Evolutionary conservation across 2,113 vertebrate species (phyloP), one percentile per base, ranked within the genome.

Genomic region (Burhinus bistriatus): DNA sequence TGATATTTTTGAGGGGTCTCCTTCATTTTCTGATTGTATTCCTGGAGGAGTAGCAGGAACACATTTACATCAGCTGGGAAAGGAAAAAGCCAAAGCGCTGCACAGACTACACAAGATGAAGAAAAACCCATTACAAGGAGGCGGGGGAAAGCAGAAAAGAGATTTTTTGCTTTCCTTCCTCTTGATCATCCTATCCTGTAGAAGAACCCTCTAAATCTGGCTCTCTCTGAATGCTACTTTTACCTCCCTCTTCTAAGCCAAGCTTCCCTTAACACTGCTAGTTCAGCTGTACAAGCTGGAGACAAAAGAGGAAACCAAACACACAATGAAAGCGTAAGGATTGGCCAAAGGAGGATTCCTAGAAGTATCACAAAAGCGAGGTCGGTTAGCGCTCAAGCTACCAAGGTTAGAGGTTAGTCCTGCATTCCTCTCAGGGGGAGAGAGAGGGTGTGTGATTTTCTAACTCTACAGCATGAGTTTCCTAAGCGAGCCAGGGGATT

Each of bases 301-400:
- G 45, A 54, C 70, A 91, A 85, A 95, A 95, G 87, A 94, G 87
- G 89, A 95, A 97, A 95, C 81, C 69, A 69, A 93, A 85, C 45
- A 79, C 78, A 55, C 34, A 84, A 5, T 47, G 72, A 89, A 82
- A 93, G 57, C 61, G 40, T 18, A n/a, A 93, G 84, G 38, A 93
- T 15, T 65, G 58, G 42, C 58, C n/a, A 87, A 12, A 90, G 0
- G 15, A 91, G 45, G 47, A 91, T 96, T 97, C 93, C 84, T 87
- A 87, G 93, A 97, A 95, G 23, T 58, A 69, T 69, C 73, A 72
- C 66, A 87, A 52, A 79, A 10, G 14, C 44, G 80, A 79, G 14
- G 5, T 25, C 3, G 15, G 49, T 49, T 71, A 70, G 51, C 12
- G 30, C 47, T 71, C 81, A 34, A 9, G 36, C 38, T 77, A 5